Base-by-base conservation (phyloP, 1,140 invertebrate species). In the Neoseiulus cucumeris region DNA sequence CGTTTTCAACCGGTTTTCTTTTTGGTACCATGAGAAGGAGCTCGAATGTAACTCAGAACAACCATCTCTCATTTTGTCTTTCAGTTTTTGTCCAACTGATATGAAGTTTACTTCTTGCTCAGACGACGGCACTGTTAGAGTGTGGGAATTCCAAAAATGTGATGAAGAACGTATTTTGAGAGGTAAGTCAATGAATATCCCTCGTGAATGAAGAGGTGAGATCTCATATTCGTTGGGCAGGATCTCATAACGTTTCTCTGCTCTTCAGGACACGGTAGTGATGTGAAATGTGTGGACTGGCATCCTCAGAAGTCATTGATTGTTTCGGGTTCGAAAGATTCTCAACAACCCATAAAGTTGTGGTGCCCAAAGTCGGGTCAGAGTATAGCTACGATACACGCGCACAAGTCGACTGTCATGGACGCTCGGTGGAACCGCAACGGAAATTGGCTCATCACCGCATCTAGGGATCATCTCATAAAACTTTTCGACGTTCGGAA, bases 281-380 rank as follows among this genome's bases (percentile, higher is more conserved):
- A 99, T 82, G 96, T 99, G 0, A 97, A 97, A 76, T 97, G 93
- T 77, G 91, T 98, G 5, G 92, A 98, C 75, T 99, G 96, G 96
- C 96, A 99, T 81, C 95, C 96, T 5, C 87, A 91, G 69, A 98
- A 98, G 77, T 85, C 87, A 69, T 81, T 99, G 64, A 84, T 99
- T 70, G 89, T 95, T 22, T 98, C 94, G 17, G 96, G 96, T 0
- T 97, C 92, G 75, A 97, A 98, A 79, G 96, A 99, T 76, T 97
- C 94, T 76, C 96, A 99, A 74, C 96, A 99, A 73, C 96, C 96
- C 9, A 89, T 99, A 14, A 99, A 99, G 77, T 78, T 99, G 17
- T 99, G 96, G 96, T 96, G 99, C 81, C 92, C 95, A 7, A 94
- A 94, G 76, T 87, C 85, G 67, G 94, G 93, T 0, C 84, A 89